Evolutionary conservation across 2,888 invertebrate genomes (phyloP).

Genomic region (Callyntrura sp.): DNA sequence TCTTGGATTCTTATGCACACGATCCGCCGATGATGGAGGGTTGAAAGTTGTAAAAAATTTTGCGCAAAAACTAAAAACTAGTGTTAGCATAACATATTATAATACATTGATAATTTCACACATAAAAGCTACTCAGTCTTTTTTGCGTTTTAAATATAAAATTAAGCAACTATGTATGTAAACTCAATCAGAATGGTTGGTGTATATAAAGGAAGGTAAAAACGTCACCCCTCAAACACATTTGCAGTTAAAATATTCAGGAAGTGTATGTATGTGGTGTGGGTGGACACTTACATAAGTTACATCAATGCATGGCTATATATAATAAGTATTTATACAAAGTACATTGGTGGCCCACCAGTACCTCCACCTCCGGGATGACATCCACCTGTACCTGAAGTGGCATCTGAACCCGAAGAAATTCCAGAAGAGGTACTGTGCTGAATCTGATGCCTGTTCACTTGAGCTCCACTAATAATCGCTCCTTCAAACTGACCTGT

Average conservation of each 20-base stretch:
- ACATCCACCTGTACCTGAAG: slow-evolving; percentile 73
- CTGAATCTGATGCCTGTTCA: slow-evolving; percentile 75
- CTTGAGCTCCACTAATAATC: slow-evolving; percentile 61
- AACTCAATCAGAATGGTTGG: slow-evolving; percentile 14
- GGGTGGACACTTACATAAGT: too few relatives aligned
- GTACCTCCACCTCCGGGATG: slow-evolving; percentile 36
- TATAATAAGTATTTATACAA: too few relatives aligned
- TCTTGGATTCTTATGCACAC: slow-evolving; percentile 1
- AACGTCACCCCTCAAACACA: slow-evolving; percentile 44
- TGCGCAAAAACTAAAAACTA: too few relatives aligned
- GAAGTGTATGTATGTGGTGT: neutral
- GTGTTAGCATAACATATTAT: neutral
- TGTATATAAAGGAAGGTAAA: neutral
- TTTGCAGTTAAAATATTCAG: neutral
- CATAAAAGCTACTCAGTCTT: slow-evolving; percentile 73
- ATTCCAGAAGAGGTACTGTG: slow-evolving; percentile 80
- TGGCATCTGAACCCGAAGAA: slow-evolving; percentile 78
- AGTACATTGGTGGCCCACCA: slow-evolving; percentile 72
- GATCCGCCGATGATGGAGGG: slow-evolving; percentile 26
- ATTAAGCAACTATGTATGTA: slow-evolving; percentile 37
- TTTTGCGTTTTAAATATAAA: slow-evolving; percentile 12
- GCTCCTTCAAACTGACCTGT: slow-evolving; percentile 69
- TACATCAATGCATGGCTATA: neutral
- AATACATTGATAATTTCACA: neutral
- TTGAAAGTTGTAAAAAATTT: neutral